Conservation (phyloP, 2,888 invertebrate genomes). For the Ectemnius continuus region DNA sequence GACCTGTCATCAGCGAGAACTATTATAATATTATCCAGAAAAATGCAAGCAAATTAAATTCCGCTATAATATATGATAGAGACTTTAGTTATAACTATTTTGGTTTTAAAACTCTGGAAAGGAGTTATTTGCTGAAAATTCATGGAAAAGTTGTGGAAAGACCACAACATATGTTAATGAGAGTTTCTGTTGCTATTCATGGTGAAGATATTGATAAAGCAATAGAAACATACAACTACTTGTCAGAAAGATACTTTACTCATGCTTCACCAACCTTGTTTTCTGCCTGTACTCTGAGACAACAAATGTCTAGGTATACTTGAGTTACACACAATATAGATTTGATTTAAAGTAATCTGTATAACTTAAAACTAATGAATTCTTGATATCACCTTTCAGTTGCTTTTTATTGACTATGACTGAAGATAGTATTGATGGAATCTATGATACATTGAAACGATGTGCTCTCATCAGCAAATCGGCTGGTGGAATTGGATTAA, state of each 20-base stretch:
- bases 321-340: slow-evolving; percentile 15
- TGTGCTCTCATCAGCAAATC: slow-evolving; percentile 98
- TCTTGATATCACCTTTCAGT: slow-evolving; percentile 76
- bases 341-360: not conserved
- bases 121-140: slow-evolving; percentile 95
- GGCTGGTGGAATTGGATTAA: slow-evolving; percentile 98
- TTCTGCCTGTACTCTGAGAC: slow-evolving; percentile 93
- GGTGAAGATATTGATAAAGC: slow-evolving; percentile 94
- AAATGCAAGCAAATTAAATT: slow-evolving; percentile 94
- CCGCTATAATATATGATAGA: slow-evolving; percentile 96
- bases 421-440: slow-evolving; percentile 97
- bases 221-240: slow-evolving; percentile 96
- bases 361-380: slow-evolving; percentile 15
- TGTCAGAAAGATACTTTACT: slow-evolving; percentile 97
- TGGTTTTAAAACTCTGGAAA: slow-evolving; percentile 98
- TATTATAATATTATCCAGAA: slow-evolving; percentile 90
- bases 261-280: slow-evolving; percentile 99
- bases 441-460: slow-evolving; percentile 93
- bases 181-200: slow-evolving; percentile 97
- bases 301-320: slow-evolving; percentile 90
- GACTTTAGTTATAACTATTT: slow-evolving; percentile 99
- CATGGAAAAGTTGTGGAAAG: slow-evolving; percentile 95
- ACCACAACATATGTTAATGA: slow-evolving; percentile 99
- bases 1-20: slow-evolving; percentile 92
- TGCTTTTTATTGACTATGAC: slow-evolving; percentile 97